Evolutionary conservation across 2,888 invertebrate species (phyloP), one percentile per base, ranked within the genome.

Genomic region (Leptopterna dolabrata): DNA sequence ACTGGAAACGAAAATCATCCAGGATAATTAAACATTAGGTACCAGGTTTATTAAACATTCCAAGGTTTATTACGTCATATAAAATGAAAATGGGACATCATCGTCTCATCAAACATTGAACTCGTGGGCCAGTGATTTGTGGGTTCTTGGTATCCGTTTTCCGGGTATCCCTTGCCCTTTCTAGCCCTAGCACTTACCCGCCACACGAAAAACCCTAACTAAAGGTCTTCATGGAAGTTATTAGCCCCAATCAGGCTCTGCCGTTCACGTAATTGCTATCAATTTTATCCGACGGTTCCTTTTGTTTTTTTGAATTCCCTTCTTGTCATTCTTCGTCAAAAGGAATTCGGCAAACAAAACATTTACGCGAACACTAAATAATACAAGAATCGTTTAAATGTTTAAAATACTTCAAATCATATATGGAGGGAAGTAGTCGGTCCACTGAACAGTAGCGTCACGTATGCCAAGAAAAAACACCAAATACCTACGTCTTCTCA

Each of bases 201-300:
- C 73, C 36, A 41, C 73, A 41, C 73, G 41, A 16, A 41, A 73
- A 30, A 30, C 0, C 73, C 30, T 70, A 36, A 36, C 73, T 73
- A 73, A 73, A 73, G 73, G 73, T 73, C 73, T 73, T 73, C 73
- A 73, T 41, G 73, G 73, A 73, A 73, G 73, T 73, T 73, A 73
- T 73, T 73, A 73, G 41, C 36, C 73, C 36, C 73, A 73, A 73
- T 73, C 73, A 36, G 19, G 19, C 73, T 27, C 19, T 30, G 1
- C 36, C 36, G 30, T 73, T 73, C 73, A 73, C 73, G 73, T 73
- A 73, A 73, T 73, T 73, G 30, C 36, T 14, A 36, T 30, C 41
- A 36, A 36, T 63, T 63, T 63, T 24, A 24, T 63, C 63, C 11
- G 63, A 24, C 9, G 27, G 11, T 27, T 63, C 19, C 24, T 24